These are phyloP conservation scores for Cephus sareptanus DNA, from an alignment of 2,888 invertebrate genomes.

Conservation along the genomic window DNA sequence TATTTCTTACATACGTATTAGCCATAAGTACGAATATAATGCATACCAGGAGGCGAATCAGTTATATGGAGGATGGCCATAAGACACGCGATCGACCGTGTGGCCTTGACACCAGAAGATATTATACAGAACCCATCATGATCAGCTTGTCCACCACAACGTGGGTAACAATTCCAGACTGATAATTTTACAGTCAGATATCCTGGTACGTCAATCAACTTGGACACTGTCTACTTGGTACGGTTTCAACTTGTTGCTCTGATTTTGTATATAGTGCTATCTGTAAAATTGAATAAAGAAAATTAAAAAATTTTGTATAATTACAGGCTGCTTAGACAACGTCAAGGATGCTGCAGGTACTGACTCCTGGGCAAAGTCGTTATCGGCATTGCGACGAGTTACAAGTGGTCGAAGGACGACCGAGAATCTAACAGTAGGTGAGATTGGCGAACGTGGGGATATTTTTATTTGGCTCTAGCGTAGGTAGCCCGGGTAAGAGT, in stretches of 20 bases:
- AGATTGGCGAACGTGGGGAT: conserved; percentile 7
- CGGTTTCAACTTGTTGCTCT: too few relatives aligned
- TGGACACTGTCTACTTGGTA: too few relatives aligned
- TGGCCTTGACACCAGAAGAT: conserved; percentile 50
- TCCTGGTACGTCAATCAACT: too few relatives aligned
- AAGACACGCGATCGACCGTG: conserved; percentile 57
- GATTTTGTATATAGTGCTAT: not conserved
- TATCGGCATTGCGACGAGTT: not conserved
- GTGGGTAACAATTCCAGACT: too few relatives aligned
- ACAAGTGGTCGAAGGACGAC: conserved; percentile 3
- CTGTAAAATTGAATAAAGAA: conserved; percentile 15
- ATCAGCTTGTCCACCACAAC: too few relatives aligned
- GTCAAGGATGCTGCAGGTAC: too few relatives aligned
- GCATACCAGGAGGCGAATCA: conserved; percentile 35
- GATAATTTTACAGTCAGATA: too few relatives aligned
- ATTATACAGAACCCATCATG: not conserved
- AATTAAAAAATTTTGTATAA: not conserved
- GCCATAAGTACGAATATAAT: too few relatives aligned
- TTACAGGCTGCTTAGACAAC: too few relatives aligned
- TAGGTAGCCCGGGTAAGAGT: conserved; percentile 21
- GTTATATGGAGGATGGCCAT: conserved; percentile 54
- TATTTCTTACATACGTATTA: too few relatives aligned
- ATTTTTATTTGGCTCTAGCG: conserved; percentile 5
- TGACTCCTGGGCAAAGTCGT: too few relatives aligned
- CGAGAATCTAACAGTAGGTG: not conserved